phyloP scores from a whole-genome alignment of 2,888 invertebrate genomes.

The Lapara coniferarum region DNA sequence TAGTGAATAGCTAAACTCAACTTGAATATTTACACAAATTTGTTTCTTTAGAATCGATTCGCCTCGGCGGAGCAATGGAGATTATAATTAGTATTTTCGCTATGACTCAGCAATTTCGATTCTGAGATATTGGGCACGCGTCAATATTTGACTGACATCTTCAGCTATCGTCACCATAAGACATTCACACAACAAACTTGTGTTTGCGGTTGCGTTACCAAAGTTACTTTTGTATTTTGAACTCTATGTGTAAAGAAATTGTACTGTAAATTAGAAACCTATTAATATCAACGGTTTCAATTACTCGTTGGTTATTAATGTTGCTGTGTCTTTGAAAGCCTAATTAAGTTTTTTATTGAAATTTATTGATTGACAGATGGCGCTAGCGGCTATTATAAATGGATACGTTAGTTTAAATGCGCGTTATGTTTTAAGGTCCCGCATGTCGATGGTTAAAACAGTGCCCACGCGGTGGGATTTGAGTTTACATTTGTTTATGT shows the following conservation, averaged over 20 bases:
- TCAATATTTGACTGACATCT: conserved; percentile 79
- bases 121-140: conserved; percentile 72
- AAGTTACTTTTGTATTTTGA: conserved; percentile 37
- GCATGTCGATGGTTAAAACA: not conserved
- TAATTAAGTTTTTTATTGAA: conserved; percentile 82
- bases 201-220: conserved; percentile 37
- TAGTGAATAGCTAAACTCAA: not conserved
- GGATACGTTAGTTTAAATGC: conserved; percentile 63
- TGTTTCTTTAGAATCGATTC: conserved; percentile 30
- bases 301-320: conserved; percentile 50
- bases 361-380: conserved; percentile 80
- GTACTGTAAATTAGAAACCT: not conserved
- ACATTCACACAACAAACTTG: conserved; percentile 50
- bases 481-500: too few species aligned
- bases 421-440: conserved; percentile 10
- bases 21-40: conserved; percentile 3
- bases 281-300: conserved; percentile 30
- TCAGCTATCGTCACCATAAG: conserved; percentile 77
- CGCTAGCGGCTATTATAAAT: conserved; percentile 78
- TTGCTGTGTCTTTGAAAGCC: conserved; percentile 76
- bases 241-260: conserved; percentile 41
- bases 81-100: conserved; percentile 73
- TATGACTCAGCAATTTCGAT: conserved; percentile 56
- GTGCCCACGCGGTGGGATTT: not conserved
- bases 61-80: conserved; percentile 52